Base-by-base conservation (phyloP, 2,797 vertebrate species). In the Sebastes nivosus region DNA sequence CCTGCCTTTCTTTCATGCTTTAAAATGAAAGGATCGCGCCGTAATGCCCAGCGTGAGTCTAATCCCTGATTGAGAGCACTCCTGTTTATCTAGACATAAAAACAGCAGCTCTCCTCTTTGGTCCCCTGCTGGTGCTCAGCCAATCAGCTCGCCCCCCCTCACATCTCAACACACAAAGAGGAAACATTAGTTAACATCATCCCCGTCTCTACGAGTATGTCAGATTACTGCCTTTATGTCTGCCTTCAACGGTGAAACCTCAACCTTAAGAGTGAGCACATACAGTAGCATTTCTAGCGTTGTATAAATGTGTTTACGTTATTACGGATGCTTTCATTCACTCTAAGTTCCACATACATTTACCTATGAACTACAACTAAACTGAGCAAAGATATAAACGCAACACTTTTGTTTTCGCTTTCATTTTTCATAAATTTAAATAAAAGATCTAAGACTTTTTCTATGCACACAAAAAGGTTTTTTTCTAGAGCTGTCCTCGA, bases 11-110 rank as follows among this genome's bases (percentile, higher is more conserved):
- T 38, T 59, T 58, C 36, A 68, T 60, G 52, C 75, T 77, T 76
- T 38, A 80, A 30, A 80, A 68, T 65, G 18, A 80, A 87, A 46
- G 71, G 65, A 87, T 88, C n/a, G 29, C 1, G 9, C 10, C 75
- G 55, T 73, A 77, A 82, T 68, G 42, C 65, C 72, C 65, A 61
- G 58, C 11, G 38, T 73, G 79, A 77, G 24, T 81, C 67, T 92
- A 84, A 89, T 88, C 83, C 83, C 85, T 67, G 80, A 86, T 74
- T 85, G 55, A 81, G 78, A 87, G 75, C 61, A 18, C 65, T 80
- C 32, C 8, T 60, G 72, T 86, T 82, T 59, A 87, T 85, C 68
- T 66, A 16, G 61, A 88, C 79, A 71, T 71, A 29, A 73, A 83
- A 88, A 80, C 83, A 86, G 79, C 79, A 80, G 82, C 73, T 70